Conservation (phyloP, 2,797 vertebrate genomes). For the Taeniopygia guttata region DNA sequence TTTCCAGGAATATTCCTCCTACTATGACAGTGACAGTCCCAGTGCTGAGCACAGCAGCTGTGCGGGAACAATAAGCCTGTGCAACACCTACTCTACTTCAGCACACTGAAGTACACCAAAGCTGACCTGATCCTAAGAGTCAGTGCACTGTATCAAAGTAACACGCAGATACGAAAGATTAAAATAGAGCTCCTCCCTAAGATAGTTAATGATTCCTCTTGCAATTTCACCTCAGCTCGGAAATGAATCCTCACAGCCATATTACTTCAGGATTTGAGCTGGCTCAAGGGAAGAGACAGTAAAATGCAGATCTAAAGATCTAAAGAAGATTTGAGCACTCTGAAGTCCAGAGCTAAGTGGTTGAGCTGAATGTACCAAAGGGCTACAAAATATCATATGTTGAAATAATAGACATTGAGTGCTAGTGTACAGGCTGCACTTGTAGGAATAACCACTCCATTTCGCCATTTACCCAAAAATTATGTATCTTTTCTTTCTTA, state of each 20-base stretch:
- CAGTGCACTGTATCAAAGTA: background rate
- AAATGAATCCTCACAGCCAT: rapidly evolving
- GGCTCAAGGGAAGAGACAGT: background rate
- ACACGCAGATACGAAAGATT: background rate
- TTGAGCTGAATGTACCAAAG: background rate
- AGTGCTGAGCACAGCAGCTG: background rate
- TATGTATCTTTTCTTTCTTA: background rate
- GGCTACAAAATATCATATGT: background rate
- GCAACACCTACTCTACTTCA: background rate
- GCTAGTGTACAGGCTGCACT: background rate
- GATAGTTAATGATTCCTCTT: background rate
- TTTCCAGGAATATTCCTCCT: background rate
- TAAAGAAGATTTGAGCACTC: background rate
- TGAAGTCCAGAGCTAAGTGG: background rate
- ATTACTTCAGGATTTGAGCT: background rate
- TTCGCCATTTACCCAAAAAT: background rate
- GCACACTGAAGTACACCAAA: background rate
- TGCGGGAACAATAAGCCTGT: background rate
- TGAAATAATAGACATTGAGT: background rate
- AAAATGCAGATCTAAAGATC: background rate
- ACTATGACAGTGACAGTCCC: background rate
- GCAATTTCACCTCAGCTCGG: background rate
- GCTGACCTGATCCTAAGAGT: background rate
- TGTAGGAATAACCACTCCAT: background rate
- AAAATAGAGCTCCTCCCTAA: background rate